Percentiles rank a stretch among this genome's conserved stretches.
phyloP scores from a whole-genome alignment of 2,888 invertebrate genomes.

The Eupithecia abbreviata region DNA sequence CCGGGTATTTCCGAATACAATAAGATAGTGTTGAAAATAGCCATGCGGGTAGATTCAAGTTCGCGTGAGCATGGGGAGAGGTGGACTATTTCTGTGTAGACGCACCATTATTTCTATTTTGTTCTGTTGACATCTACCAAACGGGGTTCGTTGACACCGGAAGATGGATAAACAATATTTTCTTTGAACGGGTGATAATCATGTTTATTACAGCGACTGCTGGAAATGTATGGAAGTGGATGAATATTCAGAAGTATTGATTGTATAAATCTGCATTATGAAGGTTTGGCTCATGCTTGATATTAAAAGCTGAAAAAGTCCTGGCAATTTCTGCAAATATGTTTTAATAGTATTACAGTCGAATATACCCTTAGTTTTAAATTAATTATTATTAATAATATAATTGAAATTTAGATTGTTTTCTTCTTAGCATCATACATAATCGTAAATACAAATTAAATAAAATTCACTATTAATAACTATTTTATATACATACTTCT shows the following conservation, averaged over 20 bases:
- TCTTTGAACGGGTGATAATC: conserved; percentile 36
- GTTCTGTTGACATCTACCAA: conserved; percentile 67
- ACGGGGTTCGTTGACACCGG: conserved; percentile 51
- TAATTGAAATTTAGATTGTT: too few species aligned
- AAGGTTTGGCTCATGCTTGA: conserved; percentile 4
- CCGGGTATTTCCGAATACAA: conserved; percentile 73
- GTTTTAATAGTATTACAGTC: neutral
- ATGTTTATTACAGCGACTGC: conserved; percentile 26
- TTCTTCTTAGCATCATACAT: too few species aligned
- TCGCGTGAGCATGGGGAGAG: conserved; percentile 74
- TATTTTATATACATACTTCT: too few species aligned
- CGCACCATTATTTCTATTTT: conserved; percentile 72
- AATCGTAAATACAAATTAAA: too few species aligned
- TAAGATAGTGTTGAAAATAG: conserved; percentile 77
- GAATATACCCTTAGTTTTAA: too few species aligned
- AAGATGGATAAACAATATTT: conserved; percentile 42
- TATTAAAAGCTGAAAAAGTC: neutral
- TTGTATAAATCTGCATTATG: conserved; percentile 29
- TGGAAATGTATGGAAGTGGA: conserved; percentile 1
- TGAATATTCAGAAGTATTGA: conserved; percentile 30
- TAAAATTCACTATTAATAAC: too few species aligned
- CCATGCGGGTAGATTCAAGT: conserved; percentile 77
- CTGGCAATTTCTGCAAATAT: neutral
- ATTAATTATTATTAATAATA: too few species aligned
- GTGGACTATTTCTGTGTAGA: conserved; percentile 75